phyloP scores from a whole-genome alignment of 2,113 vertebrate genomes.

The Protobothrops mucrosquamatus region DNA sequence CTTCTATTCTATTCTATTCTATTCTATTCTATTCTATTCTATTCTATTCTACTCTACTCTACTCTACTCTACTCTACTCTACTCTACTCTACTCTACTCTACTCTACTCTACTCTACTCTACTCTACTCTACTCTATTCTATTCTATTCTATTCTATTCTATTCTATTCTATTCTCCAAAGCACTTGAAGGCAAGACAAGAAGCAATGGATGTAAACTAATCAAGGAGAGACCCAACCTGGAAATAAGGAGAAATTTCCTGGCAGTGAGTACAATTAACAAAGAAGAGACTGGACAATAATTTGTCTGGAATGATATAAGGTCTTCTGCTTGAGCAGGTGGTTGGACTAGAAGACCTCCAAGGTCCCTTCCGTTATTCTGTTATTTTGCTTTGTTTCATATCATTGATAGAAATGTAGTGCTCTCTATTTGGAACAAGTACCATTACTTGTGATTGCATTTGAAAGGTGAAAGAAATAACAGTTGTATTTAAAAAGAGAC shows the following conservation, averaged over 20 bases:
- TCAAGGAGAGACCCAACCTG: neutral
- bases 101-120: no score
- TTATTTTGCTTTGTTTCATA: slow-evolving; percentile 38
- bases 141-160: no score
- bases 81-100: no score
- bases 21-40: no score
- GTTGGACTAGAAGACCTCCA: neutral
- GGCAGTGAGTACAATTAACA: neutral
- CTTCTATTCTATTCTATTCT: no score
- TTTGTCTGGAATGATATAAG: neutral
- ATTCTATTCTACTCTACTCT: no score
- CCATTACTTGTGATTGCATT: slow-evolving; percentile 29
- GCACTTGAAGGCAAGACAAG: no score
- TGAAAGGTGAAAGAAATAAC: slow-evolving; percentile 40
- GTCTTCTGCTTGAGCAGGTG: neutral
- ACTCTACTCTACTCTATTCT: no score
- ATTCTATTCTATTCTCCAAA: neutral
- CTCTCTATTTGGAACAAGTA: slow-evolving; percentile 13
- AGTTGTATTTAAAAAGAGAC: neutral
- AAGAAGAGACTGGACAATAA: neutral
- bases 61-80: no score
- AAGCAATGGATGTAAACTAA: neutral
- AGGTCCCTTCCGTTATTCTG: neutral
- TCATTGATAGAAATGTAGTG: slow-evolving; percentile 13
- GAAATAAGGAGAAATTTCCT: neutral